A percentile compares a stretch with the other conserved stretches of the same genome.
Evolutionary conservation across 2,888 invertebrate species (phyloP).

Genomic region (Scaeva pyrastri): DNA sequence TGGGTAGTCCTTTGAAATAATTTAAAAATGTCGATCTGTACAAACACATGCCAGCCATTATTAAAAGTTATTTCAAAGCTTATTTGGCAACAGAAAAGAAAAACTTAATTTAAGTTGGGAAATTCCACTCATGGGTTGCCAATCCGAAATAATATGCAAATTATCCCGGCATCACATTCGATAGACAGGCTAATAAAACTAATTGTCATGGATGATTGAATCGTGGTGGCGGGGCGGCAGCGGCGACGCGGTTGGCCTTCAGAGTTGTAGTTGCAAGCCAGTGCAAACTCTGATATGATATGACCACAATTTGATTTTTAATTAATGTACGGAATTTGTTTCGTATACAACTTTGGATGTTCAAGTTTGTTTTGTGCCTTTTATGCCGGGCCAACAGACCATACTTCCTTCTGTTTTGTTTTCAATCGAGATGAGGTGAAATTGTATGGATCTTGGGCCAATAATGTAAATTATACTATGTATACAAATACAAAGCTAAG

Average conservation of each 20-base stretch:
- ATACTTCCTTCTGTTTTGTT: background rate
- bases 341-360: too few relatives aligned
- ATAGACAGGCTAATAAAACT: background rate
- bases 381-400: background rate
- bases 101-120: background rate
- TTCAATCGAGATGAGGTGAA: background rate
- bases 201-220: constrained; percentile 13
- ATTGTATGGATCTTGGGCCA: too few relatives aligned
- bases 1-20: background rate
- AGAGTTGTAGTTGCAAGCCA: too few relatives aligned
- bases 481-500: too few relatives aligned
- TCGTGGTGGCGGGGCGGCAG: background rate
- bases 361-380: background rate
- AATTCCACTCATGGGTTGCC: constrained; percentile 9
- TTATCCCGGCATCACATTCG: background rate
- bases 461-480: too few relatives aligned
- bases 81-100: too few relatives aligned
- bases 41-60: too few relatives aligned
- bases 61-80: too few relatives aligned
- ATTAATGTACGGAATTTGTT: background rate
- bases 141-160: constrained; percentile 13
- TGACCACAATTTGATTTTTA: background rate
- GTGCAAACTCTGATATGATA: too few relatives aligned
- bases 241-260: too few relatives aligned
- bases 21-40: too few relatives aligned